Percentiles rank a stretch among this genome's conserved stretches.
phyloP scores from a whole-genome alignment of 2,113 vertebrate species.

The Ailuropoda melanoleuca region DNA sequence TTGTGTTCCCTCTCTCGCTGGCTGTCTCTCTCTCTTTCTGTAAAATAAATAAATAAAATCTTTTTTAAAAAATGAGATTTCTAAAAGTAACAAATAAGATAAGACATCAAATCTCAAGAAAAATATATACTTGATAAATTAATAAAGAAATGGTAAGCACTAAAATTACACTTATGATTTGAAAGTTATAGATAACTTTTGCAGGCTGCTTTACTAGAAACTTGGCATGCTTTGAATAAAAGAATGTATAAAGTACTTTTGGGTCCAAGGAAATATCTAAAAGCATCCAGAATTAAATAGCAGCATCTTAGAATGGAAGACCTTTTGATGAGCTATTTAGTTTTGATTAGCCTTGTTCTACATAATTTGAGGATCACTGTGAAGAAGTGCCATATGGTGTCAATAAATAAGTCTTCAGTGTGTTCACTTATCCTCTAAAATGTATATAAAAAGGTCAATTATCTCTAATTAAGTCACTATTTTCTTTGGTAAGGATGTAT shows the following conservation, averaged over 20 bases:
- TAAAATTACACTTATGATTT: not conserved
- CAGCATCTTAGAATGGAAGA: constrained; percentile 58
- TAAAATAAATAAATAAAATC: not conserved
- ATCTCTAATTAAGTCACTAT: constrained; percentile 80
- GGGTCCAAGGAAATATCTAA: not conserved
- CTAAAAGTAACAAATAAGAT: no score
- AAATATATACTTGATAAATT: not conserved
- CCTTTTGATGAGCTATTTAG: constrained; percentile 59
- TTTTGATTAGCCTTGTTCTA: constrained; percentile 76
- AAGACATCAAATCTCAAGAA: no score
- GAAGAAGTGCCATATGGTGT: constrained; percentile 77
- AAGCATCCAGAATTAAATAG: constrained; percentile 26
- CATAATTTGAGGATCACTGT: constrained; percentile 76
- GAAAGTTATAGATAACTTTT: not conserved
- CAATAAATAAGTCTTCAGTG: constrained; percentile 81
- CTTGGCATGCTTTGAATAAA: constrained; percentile 34
- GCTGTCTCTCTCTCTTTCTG: no score
- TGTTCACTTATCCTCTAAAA: constrained; percentile 76
- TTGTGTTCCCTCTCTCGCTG: no score
- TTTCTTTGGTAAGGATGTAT: constrained; percentile 62
- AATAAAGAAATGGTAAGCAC: not conserved
- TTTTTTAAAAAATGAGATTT: not conserved
- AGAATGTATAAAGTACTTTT: not conserved
- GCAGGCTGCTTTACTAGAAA: not conserved
- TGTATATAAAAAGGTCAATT: constrained; percentile 74